phyloP scores from a whole-genome alignment of 1,140 invertebrate species.

The Brachionus rotundiformis region DNA sequence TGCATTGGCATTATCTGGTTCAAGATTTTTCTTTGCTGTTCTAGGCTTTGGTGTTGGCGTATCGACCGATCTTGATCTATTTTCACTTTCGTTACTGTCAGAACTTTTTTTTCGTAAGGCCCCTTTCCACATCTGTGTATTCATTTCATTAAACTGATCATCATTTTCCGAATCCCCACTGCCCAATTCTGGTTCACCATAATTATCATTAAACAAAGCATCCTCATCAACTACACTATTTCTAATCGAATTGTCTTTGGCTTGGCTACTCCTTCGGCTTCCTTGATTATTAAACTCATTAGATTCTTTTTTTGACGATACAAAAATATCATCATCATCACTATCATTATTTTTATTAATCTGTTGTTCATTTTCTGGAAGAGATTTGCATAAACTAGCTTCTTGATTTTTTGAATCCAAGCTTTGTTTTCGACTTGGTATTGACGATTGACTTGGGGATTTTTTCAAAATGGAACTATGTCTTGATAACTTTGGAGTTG shows the following conservation, averaged over 20 bases:
- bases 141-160: slow-evolving; percentile 23
- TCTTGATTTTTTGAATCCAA: background rate
- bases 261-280: background rate
- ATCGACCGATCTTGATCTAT: background rate
- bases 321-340: slow-evolving; percentile 20
- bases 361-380: background rate
- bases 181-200: background rate
- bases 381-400: background rate
- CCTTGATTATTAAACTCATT: background rate
- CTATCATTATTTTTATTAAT: background rate
- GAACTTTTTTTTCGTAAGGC: background rate
- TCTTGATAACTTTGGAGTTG: background rate
- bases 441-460: background rate
- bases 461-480: slow-evolving; percentile 37
- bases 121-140: background rate
- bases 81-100: background rate
- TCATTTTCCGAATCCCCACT: background rate
- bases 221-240: background rate
- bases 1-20: background rate
- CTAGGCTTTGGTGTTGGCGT: slow-evolving; percentile 20
- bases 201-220: slow-evolving; percentile 27
- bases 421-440: background rate
- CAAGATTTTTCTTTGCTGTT: background rate
- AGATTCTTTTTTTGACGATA: background rate
- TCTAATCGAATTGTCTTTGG: background rate